Conservation (phyloP, 2,888 invertebrate genomes). For the Seladonia tumulorum region DNA sequence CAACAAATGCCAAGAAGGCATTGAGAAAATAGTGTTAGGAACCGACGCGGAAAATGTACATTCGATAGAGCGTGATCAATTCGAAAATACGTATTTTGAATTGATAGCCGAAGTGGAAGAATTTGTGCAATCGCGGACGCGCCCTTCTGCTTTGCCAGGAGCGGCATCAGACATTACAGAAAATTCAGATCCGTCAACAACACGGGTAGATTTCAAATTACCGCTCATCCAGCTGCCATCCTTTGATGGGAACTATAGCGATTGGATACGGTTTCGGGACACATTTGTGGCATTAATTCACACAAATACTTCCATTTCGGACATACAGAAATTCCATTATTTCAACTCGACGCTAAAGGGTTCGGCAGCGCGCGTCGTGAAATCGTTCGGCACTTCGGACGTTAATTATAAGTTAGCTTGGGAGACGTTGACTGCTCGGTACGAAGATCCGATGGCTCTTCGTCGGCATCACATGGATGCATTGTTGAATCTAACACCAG, state of each 20-base stretch:
- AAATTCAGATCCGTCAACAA: no score
- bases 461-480: not conserved
- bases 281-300: not conserved
- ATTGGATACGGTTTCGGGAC: not conserved
- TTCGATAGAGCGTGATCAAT: no score
- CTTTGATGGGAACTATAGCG: not conserved
- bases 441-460: not conserved
- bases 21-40: no score
- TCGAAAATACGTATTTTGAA: no score
- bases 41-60: no score
- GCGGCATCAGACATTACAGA: no score
- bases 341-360: slow-evolving; percentile 2
- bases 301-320: not conserved
- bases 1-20: no score
- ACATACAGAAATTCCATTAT: slow-evolving; percentile 1
- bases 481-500: not conserved
- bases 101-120: no score
- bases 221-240: not conserved
- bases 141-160: no score
- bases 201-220: no score
- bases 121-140: no score
- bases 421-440: not conserved
- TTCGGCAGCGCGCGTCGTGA: not conserved
- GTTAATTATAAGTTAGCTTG: not conserved
- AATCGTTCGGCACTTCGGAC: slow-evolving; percentile 8